phyloP scores from a whole-genome alignment of 1,140 invertebrate species.

The Drosophila kepulauana region DNA sequence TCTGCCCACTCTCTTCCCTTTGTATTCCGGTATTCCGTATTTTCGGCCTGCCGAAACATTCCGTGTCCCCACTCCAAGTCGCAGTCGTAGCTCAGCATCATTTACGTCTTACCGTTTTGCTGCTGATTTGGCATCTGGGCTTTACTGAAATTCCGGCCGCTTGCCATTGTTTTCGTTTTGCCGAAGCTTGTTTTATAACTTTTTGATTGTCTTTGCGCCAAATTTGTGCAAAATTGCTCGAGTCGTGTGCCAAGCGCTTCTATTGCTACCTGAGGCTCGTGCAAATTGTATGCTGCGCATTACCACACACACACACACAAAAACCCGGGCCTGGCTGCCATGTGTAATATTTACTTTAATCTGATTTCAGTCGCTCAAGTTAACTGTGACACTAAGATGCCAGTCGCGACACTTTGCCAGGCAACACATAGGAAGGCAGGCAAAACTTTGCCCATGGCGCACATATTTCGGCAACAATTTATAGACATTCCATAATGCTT shows the following conservation, averaged over 20 bases:
- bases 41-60: slow-evolving; percentile 16
- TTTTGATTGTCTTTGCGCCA: slow-evolving; percentile 82
- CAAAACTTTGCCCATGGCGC: slow-evolving; percentile 63
- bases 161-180: slow-evolving; percentile 55
- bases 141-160: slow-evolving; percentile 26
- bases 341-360: slow-evolving; percentile 77
- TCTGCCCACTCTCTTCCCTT: slow-evolving; percentile 6
- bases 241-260: slow-evolving; percentile 41
- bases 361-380: slow-evolving; percentile 77
- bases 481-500: slow-evolving; percentile 70
- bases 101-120: slow-evolving; percentile 42
- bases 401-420: not conserved
- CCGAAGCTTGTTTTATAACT: slow-evolving; percentile 81
- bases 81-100: slow-evolving; percentile 40
- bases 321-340: slow-evolving; percentile 34
- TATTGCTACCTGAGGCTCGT: slow-evolving; percentile 32
- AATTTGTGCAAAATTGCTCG: slow-evolving; percentile 78
- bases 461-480: slow-evolving; percentile 71
- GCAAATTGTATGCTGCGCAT: slow-evolving; percentile 52
- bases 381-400: slow-evolving; percentile 58
- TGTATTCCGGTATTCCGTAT: slow-evolving; percentile 11
- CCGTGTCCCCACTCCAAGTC: not conserved
- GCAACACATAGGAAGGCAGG: not conserved
- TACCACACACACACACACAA: slow-evolving; percentile 13
- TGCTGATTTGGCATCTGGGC: slow-evolving; percentile 51